Base-by-base conservation (phyloP, 1,140 invertebrate genomes). In the Cotesia glomerata region DNA sequence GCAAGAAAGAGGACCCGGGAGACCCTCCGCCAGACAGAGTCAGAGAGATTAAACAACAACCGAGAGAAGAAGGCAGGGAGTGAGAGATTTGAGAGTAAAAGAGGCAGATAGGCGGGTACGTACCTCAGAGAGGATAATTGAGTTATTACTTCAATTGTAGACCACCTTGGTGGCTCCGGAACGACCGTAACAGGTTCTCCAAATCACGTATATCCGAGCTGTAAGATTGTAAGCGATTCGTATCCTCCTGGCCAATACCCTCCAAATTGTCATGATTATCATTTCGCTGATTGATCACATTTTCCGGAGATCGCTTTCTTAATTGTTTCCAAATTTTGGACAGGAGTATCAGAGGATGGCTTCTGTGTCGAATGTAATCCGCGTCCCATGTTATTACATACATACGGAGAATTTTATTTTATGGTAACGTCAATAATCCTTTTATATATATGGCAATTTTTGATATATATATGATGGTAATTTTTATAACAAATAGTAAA, bases 131-230 rank as follows among this genome's bases (percentile, higher is more conserved):
- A 86, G 83, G 85, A 87, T 87, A 87, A 87, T 87, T 87, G 86
- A 87, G 86, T 87, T 87, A 87, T 87, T 87, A 87, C 85, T 87
- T 85, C 86, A 87, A 87, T 87, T 87, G 86, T 87, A 87, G 86
- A 87, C 86, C 86, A 87, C 86, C 86, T 86, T 87, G 86, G 85
- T 82, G 82, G 84, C 80, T 80, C 78, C 79, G 79, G 82, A 85
- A 85, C 84, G 82, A 80, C 82, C 80, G 82, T 85, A 85, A 85
- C 85, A 86, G 85, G 84, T 87, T 87, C 82, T 83, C 75, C 85
- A 86, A 87, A 86, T 86, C 82, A 80, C 81, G 67, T 69, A 72
- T 70, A 45, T 45, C 39, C 39, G 7, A 45, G 5, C 39, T 70
- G 63, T 66, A 45, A 45, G 39, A 45, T 45, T 45, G 39, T 45